A percentile compares a stretch with the other conserved stretches of the same genome.
Evolutionary conservation across 2,113 vertebrate species (phyloP).

Genomic region (Onychostruthus taczanowskii): DNA sequence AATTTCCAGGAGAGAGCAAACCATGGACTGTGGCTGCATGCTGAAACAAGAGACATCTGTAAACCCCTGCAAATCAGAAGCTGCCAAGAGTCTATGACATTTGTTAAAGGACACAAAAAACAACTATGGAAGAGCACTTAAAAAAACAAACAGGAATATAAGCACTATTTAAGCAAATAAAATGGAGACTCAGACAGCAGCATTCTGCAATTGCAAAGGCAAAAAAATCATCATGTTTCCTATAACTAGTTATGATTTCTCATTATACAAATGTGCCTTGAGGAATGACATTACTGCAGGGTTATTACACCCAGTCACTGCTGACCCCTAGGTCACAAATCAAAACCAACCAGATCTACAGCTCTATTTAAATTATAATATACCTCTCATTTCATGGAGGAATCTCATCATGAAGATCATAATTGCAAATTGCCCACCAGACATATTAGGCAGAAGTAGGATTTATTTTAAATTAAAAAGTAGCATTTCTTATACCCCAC

Average conservation of each 20-base stretch:
- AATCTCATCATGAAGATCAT: constrained; percentile 69
- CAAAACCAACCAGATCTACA: constrained; percentile 71
- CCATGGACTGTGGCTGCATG: background rate
- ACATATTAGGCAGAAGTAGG: constrained; percentile 40
- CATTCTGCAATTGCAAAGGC: constrained; percentile 40
- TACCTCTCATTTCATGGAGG: constrained; percentile 67
- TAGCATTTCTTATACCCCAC: constrained; percentile 29
- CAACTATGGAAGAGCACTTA: background rate
- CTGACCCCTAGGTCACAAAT: constrained; percentile 70
- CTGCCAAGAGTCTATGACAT: background rate
- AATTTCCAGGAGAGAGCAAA: background rate
- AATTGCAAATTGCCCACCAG: constrained; percentile 67
- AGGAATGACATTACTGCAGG: constrained; percentile 58
- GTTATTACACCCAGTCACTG: constrained; percentile 70
- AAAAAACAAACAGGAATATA: background rate
- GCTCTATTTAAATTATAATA: constrained; percentile 73
- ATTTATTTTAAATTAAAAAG: constrained; percentile 74
- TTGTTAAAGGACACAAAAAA: background rate
- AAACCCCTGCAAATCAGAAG: background rate
- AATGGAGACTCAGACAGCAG: background rate
- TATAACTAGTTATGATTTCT: constrained; percentile 73
- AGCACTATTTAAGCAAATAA: background rate
- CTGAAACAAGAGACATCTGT: background rate
- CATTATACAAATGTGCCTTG: constrained; percentile 70
- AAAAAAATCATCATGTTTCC: constrained; percentile 40